A percentile compares a stretch with the other conserved stretches of the same genome.
Evolutionary conservation across 2,113 vertebrate species (phyloP).

Genomic region (Serinus canaria): DNA sequence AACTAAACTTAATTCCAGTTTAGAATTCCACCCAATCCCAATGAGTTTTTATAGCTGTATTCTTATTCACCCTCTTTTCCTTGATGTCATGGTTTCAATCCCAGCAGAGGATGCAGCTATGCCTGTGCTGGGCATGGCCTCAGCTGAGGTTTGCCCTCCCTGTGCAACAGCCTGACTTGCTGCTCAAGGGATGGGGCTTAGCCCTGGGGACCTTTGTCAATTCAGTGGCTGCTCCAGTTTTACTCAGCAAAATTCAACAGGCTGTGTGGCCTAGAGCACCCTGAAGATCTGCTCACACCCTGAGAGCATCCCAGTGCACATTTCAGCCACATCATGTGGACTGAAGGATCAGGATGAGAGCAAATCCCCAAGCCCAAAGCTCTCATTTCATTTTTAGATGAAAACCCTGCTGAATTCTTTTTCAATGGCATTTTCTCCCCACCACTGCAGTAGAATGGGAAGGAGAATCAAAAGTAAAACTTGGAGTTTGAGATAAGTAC

Average conservation of each 20-base stretch:
- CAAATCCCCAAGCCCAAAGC: neutral
- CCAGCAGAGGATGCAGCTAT: neutral
- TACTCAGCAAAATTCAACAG: neutral
- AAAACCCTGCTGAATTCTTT: neutral
- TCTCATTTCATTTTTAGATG: neutral
- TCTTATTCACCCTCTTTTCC: neutral
- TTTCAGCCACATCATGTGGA: neutral
- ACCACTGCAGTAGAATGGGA: neutral
- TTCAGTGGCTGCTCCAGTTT: neutral
- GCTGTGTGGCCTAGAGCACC: neutral
- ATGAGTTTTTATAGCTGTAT: neutral
- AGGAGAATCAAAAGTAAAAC: neutral
- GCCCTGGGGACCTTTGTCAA: neutral
- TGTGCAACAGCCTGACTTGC: neutral
- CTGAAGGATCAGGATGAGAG: neutral
- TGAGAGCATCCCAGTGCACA: accelerated
- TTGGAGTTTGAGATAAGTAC: neutral
- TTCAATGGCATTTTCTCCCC: neutral
- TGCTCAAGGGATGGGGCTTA: neutral
- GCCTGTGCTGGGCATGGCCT: accelerated
- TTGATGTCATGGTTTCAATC: neutral
- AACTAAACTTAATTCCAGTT: neutral
- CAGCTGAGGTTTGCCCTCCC: neutral
- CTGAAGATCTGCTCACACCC: neutral
- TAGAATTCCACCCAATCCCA: neutral